These are phyloP conservation scores for Hormaphis cornu DNA, from an alignment of 1,140 invertebrate species.

Conservation along the genomic window DNA sequence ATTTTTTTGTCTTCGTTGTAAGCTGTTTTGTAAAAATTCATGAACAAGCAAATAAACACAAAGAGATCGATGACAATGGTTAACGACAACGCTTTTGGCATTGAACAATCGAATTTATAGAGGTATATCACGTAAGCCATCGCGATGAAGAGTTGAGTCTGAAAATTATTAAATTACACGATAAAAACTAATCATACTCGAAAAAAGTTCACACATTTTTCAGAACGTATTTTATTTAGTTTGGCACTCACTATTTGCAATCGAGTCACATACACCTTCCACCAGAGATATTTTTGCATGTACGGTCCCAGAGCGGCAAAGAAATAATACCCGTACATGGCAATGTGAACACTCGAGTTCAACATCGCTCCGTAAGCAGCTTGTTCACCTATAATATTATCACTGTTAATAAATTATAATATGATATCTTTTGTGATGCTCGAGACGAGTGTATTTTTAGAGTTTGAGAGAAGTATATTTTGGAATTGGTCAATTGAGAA, in stretches of 20 bases:
- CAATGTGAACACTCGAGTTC: conserved; percentile 51
- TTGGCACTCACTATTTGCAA: conserved; percentile 54
- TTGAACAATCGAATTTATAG: background rate
- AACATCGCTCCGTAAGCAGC: conserved; percentile 48
- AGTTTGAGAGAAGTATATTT: too few relatives aligned
- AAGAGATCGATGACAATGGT: background rate
- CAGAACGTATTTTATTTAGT: background rate
- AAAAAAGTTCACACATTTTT: too few relatives aligned
- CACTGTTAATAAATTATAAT: too few relatives aligned
- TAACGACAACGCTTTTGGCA: background rate
- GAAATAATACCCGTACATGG: conserved; percentile 44
- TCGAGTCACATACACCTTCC: conserved; percentile 49
- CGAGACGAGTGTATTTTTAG: too few relatives aligned
- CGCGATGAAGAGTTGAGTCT: conserved; percentile 1
- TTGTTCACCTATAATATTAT: conserved; percentile 36
- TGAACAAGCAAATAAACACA: background rate
- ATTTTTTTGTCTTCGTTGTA: background rate
- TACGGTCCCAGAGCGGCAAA: conserved; percentile 57
- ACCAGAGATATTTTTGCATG: conserved; percentile 63
- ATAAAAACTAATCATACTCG: too few relatives aligned
- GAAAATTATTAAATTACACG: background rate
- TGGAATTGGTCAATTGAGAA: too few relatives aligned
- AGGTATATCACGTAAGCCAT: background rate
- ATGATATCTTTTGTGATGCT: too few relatives aligned
- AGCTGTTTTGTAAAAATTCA: background rate